Base-by-base conservation (phyloP, 2,113 vertebrate species). In the Xyrauchen texanus region DNA sequence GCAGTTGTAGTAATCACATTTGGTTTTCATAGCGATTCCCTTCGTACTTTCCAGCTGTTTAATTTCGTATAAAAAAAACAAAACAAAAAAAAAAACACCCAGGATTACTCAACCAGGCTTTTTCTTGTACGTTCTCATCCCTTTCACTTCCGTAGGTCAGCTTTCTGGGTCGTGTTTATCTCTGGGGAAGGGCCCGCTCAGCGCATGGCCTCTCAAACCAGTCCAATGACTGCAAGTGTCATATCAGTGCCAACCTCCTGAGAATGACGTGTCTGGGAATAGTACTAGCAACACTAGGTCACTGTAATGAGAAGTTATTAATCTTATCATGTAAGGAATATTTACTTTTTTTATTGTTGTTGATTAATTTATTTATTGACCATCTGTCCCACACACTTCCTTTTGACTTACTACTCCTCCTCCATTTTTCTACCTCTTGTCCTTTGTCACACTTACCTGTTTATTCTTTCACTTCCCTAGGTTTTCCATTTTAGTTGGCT, bases 321-420 rank as follows among this genome's bases (percentile, higher is more conserved):
- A 91, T 88, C 81, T 86, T 82, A 85, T 92, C 80, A 81, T 85
- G 77, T 89, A 85, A 85, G 84, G 81, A 89, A 89, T 83, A 68
- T 88, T 88, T 84, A 87, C 86, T 82, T 84, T 87, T 85, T 89
- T 72, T 82, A 80, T 85, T 84, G 81, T 87, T 80, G 73, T 90
- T 85, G 77, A 89, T 91, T 91, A 85, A 92, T 91, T 89, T 88
- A 92, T 92, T 92, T 90, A 92, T 93, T 92, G 87, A 90, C 89
- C 68, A 69, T 82, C 84, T 82, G 73, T 89, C 86, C 82, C 72
- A 47, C 74, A 81, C 68, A 64, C 69, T 55, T 61, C 45, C 47
- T 34, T 34, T 34, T 34, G 21, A 34, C 21, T 58, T 47, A 74
- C 16, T 12, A 51, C 55, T 65, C 66, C 55, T n/a, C 5, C 45